Evolutionary conservation across 1,140 invertebrate species (phyloP).

Genomic region (Theocolax elegans): DNA sequence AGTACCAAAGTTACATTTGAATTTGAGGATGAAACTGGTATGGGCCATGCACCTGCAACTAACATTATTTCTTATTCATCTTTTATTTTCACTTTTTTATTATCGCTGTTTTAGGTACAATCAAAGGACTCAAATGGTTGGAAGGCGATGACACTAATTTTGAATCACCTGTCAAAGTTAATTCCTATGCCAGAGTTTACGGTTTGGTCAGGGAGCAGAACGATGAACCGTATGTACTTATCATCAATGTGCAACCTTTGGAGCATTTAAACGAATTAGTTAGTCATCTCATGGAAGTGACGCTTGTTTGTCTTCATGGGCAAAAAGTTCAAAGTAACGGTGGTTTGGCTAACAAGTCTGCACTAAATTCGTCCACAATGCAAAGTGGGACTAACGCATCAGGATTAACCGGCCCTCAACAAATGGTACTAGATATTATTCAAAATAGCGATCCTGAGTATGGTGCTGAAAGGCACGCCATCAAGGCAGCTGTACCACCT

Average conservation of each 20-base stretch:
- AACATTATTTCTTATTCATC: not conserved
- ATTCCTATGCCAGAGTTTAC: slow-evolving; percentile 51
- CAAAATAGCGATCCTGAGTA: slow-evolving; percentile 51
- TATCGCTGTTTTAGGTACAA: slow-evolving; percentile 40
- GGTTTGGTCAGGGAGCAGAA: slow-evolving; percentile 56
- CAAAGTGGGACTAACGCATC: not conserved
- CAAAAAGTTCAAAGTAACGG: slow-evolving; percentile 40
- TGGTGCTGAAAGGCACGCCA: slow-evolving; percentile 55
- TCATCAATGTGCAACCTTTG: slow-evolving; percentile 53
- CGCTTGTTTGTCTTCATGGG: slow-evolving; percentile 43
- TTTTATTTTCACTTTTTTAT: not conserved
- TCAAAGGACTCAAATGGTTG: slow-evolving; percentile 59
- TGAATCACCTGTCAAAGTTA: slow-evolving; percentile 40
- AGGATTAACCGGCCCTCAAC: slow-evolving; percentile 52
- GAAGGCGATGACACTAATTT: slow-evolving; percentile 50
- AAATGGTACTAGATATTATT: slow-evolving; percentile 57
- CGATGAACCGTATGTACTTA: slow-evolving; percentile 49
- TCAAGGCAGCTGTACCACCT: slow-evolving; percentile 51
- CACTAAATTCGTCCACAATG: not conserved
- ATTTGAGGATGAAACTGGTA: slow-evolving; percentile 62
- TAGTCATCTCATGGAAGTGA: slow-evolving; percentile 57
- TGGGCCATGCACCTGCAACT: not conserved
- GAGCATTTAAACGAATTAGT: slow-evolving; percentile 50
- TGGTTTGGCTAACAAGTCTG: not conserved
- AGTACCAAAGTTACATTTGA: slow-evolving; percentile 59